A percentile compares a stretch with the other conserved stretches of the same genome.
Evolutionary conservation across 2,797 vertebrate genomes (phyloP).

Genomic region (Salmo trutta): DNA sequence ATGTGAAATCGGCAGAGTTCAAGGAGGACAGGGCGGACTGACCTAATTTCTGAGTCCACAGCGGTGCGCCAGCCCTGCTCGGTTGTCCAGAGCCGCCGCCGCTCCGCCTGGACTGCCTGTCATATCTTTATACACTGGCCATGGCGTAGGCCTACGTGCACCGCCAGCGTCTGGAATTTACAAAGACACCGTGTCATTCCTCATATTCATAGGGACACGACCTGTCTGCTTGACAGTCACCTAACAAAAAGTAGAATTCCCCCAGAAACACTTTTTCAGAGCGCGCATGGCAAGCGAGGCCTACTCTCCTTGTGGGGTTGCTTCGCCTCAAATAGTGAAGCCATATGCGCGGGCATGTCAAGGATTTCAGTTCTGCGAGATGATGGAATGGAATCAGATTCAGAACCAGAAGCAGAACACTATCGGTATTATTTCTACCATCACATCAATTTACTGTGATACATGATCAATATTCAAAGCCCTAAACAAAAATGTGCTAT

Average conservation of each 20-base stretch:
- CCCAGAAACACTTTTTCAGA: background rate
- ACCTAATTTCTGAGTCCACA: slow-evolving; percentile 68
- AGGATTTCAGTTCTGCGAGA: background rate
- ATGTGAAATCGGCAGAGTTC: slow-evolving; percentile 44
- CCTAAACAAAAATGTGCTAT: background rate
- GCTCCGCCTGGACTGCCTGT: slow-evolving; percentile 33
- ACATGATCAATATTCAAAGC: background rate
- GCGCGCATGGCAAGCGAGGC: background rate
- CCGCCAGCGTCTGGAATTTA: slow-evolving; percentile 38
- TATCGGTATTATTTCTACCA: background rate
- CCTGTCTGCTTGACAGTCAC: slow-evolving; percentile 10
- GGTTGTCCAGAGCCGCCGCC: slow-evolving; percentile 12
- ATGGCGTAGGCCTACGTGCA: slow-evolving; percentile 49
- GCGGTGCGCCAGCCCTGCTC: slow-evolving; percentile 36
- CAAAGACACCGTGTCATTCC: slow-evolving; percentile 29
- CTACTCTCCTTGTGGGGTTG: background rate
- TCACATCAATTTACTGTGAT: background rate
- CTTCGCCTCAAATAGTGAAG: slow-evolving; percentile 33
- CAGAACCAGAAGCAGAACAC: background rate
- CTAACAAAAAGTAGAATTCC: background rate
- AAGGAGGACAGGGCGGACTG: slow-evolving; percentile 55
- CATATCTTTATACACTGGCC: slow-evolving; percentile 31
- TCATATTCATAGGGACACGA: slow-evolving; percentile 11
- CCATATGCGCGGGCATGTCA: slow-evolving; percentile 31
- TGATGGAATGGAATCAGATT: slow-evolving; percentile 8